These are phyloP conservation scores for Agrochola lychnidis DNA, from an alignment of 2,888 invertebrate genomes.

Conservation along the genomic window DNA sequence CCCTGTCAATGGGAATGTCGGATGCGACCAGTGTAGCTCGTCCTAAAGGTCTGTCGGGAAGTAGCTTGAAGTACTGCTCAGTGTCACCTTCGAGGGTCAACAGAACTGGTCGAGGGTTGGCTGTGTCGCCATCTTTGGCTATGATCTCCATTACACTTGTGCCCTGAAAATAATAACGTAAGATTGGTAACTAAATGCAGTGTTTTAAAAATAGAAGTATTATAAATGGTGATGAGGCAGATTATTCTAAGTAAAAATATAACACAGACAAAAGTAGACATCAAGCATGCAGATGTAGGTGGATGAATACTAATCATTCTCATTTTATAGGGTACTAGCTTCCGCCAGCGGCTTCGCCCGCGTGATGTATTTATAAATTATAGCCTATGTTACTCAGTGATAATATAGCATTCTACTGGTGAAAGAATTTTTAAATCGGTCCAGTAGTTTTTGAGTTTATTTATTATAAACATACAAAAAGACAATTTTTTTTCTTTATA, in stretches of 20 bases:
- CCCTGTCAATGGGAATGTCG: conserved; percentile 93
- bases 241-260: neutral
- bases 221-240: neutral
- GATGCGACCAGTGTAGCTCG: conserved; percentile 92
- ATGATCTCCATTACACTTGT: conserved; percentile 93
- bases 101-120: conserved; percentile 92
- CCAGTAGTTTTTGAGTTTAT: too few relatives aligned
- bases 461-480: too few relatives aligned
- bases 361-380: too few relatives aligned
- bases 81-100: conserved; percentile 93
- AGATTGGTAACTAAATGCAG: neutral
- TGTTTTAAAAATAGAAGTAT: neutral
- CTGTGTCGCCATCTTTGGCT: conserved; percentile 95
- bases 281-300: too few relatives aligned
- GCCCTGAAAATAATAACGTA: conserved; percentile 78
- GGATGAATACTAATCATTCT: neutral
- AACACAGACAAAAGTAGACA: neutral
- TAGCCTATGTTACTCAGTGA: too few relatives aligned
- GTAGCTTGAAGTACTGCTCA: conserved; percentile 92
- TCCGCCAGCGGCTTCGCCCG: too few relatives aligned
- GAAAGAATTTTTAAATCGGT: too few relatives aligned
- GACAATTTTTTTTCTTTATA: too few relatives aligned
- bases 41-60: conserved; percentile 90
- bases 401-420: too few relatives aligned
- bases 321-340: neutral